These are phyloP conservation scores for Malacosoma neustria DNA, from an alignment of 2,888 invertebrate genomes.

Conservation along the genomic window DNA sequence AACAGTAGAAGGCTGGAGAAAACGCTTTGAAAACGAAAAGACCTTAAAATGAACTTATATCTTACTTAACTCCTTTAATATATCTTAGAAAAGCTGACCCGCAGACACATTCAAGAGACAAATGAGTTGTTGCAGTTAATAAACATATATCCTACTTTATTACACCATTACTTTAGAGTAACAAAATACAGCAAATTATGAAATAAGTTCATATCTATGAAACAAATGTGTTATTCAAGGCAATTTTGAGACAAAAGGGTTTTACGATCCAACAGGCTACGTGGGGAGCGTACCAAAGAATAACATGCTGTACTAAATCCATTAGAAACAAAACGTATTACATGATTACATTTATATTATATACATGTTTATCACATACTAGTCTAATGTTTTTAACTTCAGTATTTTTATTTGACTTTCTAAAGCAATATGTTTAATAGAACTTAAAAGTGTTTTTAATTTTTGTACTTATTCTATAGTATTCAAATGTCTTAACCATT, in stretches of 20 bases:
- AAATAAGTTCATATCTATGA: conserved; percentile 35
- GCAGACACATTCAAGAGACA: conserved; percentile 18
- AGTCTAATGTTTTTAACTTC: conserved; percentile 7
- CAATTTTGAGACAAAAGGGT: conserved; percentile 34
- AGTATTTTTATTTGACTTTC: no score
- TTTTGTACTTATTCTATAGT: no score
- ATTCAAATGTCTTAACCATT: no score
- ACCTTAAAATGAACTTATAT: no score
- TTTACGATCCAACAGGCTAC: conserved; percentile 34
- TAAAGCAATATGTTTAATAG: no score
- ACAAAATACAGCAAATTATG: conserved; percentile 31
- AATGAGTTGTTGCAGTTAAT: conserved; percentile 8
- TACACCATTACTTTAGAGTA: conserved; percentile 8
- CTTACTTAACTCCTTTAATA: no score
- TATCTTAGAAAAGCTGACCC: not conserved
- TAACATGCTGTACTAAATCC: conserved; percentile 28
- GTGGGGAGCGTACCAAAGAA: conserved; percentile 31
- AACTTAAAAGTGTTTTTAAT: no score
- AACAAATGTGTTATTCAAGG: conserved; percentile 37
- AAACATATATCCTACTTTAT: conserved; percentile 5
- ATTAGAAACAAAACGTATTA: conserved; percentile 14
- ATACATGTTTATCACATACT: not conserved
- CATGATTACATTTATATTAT: not conserved
- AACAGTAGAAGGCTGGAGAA: no score
- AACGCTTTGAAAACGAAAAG: no score